A percentile compares a stretch with the other conserved stretches of the same genome.
phyloP scores from a whole-genome alignment of 2,888 invertebrate genomes.

The Agapostemon virescens region DNA sequence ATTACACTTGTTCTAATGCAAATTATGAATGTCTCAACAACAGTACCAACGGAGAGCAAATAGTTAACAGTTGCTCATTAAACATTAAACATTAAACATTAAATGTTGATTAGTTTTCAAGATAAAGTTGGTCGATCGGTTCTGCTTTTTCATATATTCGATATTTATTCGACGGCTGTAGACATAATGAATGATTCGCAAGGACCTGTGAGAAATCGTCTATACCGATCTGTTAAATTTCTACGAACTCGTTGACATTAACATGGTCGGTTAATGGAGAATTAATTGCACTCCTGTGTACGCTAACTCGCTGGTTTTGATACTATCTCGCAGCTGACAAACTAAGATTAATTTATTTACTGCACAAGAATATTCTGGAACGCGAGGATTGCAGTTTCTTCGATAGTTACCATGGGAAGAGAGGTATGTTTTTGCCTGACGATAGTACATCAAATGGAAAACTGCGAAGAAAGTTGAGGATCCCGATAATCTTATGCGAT shows the following conservation, averaged over 20 bases:
- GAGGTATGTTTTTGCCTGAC: constrained; percentile 26
- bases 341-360: constrained; percentile 35
- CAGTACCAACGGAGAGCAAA: not conserved
- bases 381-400: constrained; percentile 51
- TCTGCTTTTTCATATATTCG: not conserved
- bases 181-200: not conserved
- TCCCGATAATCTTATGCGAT: constrained; percentile 44
- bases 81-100: too few relatives aligned
- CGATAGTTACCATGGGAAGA: constrained; percentile 27
- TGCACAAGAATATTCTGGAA: constrained; percentile 14
- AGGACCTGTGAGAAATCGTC: not conserved
- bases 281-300: not conserved
- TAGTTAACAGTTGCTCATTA: not conserved
- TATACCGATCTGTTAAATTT: not conserved
- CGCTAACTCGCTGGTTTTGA: not conserved
- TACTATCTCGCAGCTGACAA: constrained; percentile 1
- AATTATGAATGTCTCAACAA: not conserved
- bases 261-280: not conserved
- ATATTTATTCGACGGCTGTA: not conserved
- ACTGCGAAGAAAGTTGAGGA: constrained; percentile 48
- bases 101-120: not conserved
- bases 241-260: constrained; percentile 1
- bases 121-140: not conserved
- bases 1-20: not conserved
- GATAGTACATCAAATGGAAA: constrained; percentile 46